Base-by-base conservation (phyloP, 2,888 invertebrate species). In the Gisinianus flammeolus region DNA sequence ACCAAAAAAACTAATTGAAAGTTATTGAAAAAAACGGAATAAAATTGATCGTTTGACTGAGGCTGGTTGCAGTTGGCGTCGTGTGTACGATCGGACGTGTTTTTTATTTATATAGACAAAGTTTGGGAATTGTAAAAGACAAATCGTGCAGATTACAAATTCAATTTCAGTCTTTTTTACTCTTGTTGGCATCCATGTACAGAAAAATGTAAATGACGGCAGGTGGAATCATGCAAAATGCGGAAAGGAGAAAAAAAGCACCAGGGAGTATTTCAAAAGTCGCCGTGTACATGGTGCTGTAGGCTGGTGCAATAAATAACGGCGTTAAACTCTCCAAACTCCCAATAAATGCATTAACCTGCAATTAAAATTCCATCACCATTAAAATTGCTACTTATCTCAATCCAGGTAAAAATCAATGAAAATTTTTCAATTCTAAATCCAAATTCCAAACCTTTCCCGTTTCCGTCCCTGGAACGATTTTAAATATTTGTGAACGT, bases 401-500 rank as follows among this genome's bases (percentile, higher is more conserved):
- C 44, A 44, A 44, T 44, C 16, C 16, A 44, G 16, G 16, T 10
- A 44, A 44, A 44, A 16, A 6, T 6, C 44, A 6, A 44, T 44
- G 6, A 10, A 44, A 44, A 44, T 16, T 44, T 44, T 44, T 6
- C 6, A 44, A 10, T 44, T 10, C 16, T 44, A 10, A 10, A 44
- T 10, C 16, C 16, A n/a, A n/a, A 10, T 44, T 44, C 6, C 44
- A 44, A 44, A 92, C 58, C 73, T 85, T 86, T 89, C 94, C 94
- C 87, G 93, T 90, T 86, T 94, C 94, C 44, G 90, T 88, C 0
- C 90, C 87, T 0, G 92, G 90, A 30, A 94, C 90, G 30, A 93
- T 89, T 88, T 94, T 94, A 0, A 94, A 94, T 0, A 92, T 91
- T 90, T 94, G 92, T 0, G 94, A 93, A n/a, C 94, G 89, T 4